Conservation (phyloP, 2,888 invertebrate genomes). For the Serripes groenlandicus region DNA sequence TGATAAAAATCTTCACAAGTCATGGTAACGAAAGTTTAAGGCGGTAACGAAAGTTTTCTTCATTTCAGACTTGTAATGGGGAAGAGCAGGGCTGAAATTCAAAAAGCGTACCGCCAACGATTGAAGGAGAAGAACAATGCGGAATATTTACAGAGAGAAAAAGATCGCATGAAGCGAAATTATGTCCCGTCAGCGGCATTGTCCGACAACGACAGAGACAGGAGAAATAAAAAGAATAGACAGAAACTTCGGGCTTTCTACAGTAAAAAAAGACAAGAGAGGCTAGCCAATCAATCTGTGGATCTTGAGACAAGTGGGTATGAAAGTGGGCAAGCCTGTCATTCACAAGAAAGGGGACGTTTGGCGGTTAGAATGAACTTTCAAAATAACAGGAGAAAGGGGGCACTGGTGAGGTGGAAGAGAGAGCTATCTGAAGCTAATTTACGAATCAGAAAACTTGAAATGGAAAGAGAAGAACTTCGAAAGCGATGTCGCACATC, state of each 20-base stretch:
- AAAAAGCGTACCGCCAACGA: constrained; percentile 50
- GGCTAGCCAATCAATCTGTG: not conserved
- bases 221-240: constrained; percentile 26
- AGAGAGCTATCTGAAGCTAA: constrained; percentile 24
- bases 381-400: constrained; percentile 16
- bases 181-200: constrained; percentile 39
- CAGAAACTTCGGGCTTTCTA: constrained; percentile 27
- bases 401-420: constrained; percentile 31
- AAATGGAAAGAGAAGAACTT: constrained; percentile 31
- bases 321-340: constrained; percentile 14
- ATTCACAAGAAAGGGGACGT: not conserved
- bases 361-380: no score
- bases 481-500: constrained; percentile 11
- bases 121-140: constrained; percentile 54
- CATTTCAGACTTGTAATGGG: constrained; percentile 36
- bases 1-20: no score
- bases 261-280: constrained; percentile 13
- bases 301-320: constrained; percentile 42
- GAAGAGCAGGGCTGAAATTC: constrained; percentile 56
- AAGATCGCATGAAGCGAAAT: constrained; percentile 26
- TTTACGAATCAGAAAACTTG: constrained; percentile 28
- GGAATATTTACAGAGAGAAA: constrained; percentile 49
- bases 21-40: constrained; percentile 21
- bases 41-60: constrained; percentile 36
- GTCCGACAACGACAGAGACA: constrained; percentile 28